Conservation (phyloP, 2,113 vertebrate species). For the Myotis yumanensis region DNA sequence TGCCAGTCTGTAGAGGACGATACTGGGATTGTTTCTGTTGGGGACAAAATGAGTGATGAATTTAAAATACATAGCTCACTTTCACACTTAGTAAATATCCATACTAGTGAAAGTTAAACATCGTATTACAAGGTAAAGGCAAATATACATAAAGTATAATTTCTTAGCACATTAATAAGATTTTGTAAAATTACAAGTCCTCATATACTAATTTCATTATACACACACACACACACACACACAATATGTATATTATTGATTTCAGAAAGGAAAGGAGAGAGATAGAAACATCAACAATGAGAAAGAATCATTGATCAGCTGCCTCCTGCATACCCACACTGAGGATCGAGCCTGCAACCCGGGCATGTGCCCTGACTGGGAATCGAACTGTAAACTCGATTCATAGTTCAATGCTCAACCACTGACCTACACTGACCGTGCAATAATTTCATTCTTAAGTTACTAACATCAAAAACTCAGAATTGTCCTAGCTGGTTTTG, state of each 20-base stretch:
- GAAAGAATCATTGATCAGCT: too few species aligned
- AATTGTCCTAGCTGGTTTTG: too few species aligned
- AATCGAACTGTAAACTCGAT: too few species aligned
- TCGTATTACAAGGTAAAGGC: slow-evolving; percentile 7
- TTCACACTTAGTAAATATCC: neutral
- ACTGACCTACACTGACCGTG: too few species aligned
- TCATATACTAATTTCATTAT: neutral
- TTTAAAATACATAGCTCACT: slow-evolving; percentile 1
- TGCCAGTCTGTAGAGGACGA: slow-evolving; percentile 99
- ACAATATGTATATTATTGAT: too few species aligned
- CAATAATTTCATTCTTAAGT: slow-evolving; percentile 24
- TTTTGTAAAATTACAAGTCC: neutral
- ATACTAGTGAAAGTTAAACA: neutral
- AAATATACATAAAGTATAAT: neutral
- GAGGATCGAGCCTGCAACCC: too few species aligned
- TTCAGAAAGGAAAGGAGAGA: too few species aligned
- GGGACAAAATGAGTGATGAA: slow-evolving; percentile 49
- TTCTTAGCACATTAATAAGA: slow-evolving; percentile 15
- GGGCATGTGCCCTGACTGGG: too few species aligned
- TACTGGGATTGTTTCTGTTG: slow-evolving; percentile 97
- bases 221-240: rapidly evolving
- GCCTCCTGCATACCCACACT: too few species aligned
- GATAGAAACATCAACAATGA: too few species aligned
- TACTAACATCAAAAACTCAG: slow-evolving; percentile 26
- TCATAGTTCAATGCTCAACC: too few species aligned